These are phyloP conservation scores for Acanthochromis polyacanthus DNA, from an alignment of 2,113 vertebrate species.

Conservation along the genomic window DNA sequence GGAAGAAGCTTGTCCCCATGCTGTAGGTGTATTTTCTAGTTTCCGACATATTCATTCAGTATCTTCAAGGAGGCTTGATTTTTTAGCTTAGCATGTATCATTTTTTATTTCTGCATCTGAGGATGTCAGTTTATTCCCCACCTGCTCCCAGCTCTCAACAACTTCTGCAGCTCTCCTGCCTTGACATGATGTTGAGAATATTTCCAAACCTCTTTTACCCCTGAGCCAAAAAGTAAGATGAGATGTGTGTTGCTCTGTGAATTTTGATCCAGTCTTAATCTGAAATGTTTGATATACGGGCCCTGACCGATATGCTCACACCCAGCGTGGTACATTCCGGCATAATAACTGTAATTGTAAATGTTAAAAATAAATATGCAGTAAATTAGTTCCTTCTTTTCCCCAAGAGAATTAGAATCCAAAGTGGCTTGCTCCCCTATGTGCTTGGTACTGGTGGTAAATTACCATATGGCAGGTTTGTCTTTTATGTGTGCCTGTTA, in stretches of 20 bases:
- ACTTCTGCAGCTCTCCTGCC: not conserved
- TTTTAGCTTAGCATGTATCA: too few species aligned
- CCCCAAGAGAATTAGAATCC: not conserved
- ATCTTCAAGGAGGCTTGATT: not conserved
- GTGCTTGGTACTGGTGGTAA: not conserved
- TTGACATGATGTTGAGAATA: not conserved
- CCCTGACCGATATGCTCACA: not conserved
- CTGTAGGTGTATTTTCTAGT: too few species aligned
- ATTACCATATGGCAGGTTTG: not conserved
- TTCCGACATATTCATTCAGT: not conserved
- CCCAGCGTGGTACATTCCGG: not conserved
- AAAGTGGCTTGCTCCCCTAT: not conserved
- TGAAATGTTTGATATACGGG: not conserved
- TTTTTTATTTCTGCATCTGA: too few species aligned
- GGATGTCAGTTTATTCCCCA: too few species aligned
- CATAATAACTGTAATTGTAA: conserved; percentile 35
- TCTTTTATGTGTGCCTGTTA: conserved; percentile 17
- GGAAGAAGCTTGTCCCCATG: not conserved
- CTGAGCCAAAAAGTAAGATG: not conserved
- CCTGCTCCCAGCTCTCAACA: too few species aligned
- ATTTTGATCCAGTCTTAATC: not conserved
- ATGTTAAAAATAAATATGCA: not conserved
- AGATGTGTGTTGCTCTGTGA: not conserved
- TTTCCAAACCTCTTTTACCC: not conserved
- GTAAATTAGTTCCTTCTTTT: not conserved